phyloP scores from a whole-genome alignment of 2,113 vertebrate species.

The Cricetomys ansorgei region DNA sequence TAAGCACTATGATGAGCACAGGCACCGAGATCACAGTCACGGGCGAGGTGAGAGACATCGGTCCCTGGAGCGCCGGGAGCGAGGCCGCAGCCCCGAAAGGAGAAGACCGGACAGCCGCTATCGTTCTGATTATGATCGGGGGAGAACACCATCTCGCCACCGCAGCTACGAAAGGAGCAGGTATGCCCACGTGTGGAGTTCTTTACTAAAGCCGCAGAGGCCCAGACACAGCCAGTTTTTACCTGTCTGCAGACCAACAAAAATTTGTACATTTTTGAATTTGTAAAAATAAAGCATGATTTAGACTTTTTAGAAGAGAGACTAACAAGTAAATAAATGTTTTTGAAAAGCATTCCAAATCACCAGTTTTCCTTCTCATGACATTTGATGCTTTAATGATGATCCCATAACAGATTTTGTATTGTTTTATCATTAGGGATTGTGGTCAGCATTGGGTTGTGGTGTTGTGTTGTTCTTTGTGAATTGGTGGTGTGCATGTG shows the following conservation, averaged over 20 bases:
- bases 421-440: not conserved
- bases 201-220: not conserved
- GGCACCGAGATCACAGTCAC: constrained; percentile 91
- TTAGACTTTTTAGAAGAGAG: not conserved
- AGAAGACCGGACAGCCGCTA: constrained; percentile 89
- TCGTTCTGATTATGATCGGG: constrained; percentile 91
- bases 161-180: constrained; percentile 94
- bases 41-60: constrained; percentile 89
- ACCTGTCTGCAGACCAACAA: no score
- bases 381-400: not conserved
- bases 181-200: constrained; percentile 75
- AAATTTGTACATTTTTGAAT: not conserved
- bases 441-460: not conserved
- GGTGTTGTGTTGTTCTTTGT: not conserved
- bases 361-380: not conserved
- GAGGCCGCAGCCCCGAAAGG: constrained; percentile 92
- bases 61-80: constrained; percentile 91
- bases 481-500: not conserved
- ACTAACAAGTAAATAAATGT: not conserved
- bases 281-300: not conserved
- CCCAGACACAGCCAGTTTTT: accelerated
- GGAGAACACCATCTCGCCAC: constrained; percentile 90
- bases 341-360: constrained; percentile 8
- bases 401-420: not conserved
- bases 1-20: constrained; percentile 91